Evolutionary conservation across 2,888 invertebrate species (phyloP).

Genomic region (Malachius bipustulatus): DNA sequence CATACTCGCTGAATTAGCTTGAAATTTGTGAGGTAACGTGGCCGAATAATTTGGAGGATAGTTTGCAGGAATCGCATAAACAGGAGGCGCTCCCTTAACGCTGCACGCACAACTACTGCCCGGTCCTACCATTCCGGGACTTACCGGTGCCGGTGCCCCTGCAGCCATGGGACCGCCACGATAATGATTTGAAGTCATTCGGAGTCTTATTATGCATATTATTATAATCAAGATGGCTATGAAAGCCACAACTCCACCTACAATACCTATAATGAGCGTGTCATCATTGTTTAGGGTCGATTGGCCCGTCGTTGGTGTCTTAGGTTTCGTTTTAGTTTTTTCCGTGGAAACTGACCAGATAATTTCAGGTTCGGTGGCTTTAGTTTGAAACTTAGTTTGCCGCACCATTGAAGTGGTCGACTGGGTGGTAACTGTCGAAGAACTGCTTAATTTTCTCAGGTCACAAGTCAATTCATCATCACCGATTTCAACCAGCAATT

Average conservation of each 20-base stretch:
- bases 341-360: slow-evolving; percentile 78
- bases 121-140: slow-evolving; percentile 29
- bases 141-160: slow-evolving; percentile 21
- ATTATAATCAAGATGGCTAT: slow-evolving; percentile 78
- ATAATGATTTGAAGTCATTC: slow-evolving; percentile 53
- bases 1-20: slow-evolving; percentile 39
- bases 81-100: slow-evolving; percentile 40
- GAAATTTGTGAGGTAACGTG: slow-evolving; percentile 54
- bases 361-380: slow-evolving; percentile 70
- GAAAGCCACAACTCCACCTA: slow-evolving; percentile 84
- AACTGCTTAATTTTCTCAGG: slow-evolving; percentile 44
- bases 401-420: slow-evolving; percentile 37
- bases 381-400: slow-evolving; percentile 43
- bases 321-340: slow-evolving; percentile 44
- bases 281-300: slow-evolving; percentile 70
- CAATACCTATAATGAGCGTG: slow-evolving; percentile 89
- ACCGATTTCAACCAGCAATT: slow-evolving; percentile 59
- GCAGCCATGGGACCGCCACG: slow-evolving; percentile 36
- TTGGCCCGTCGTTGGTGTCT: slow-evolving; percentile 45
- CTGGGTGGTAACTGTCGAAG: slow-evolving; percentile 31
- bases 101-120: slow-evolving; percentile 44
- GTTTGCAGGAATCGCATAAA: slow-evolving; percentile 47
- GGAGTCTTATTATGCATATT: slow-evolving; percentile 69
- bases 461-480: slow-evolving; percentile 78
- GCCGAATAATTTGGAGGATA: slow-evolving; percentile 45